Base-by-base conservation (phyloP, 2,888 invertebrate species). In the Anoplius nigerrimus region DNA sequence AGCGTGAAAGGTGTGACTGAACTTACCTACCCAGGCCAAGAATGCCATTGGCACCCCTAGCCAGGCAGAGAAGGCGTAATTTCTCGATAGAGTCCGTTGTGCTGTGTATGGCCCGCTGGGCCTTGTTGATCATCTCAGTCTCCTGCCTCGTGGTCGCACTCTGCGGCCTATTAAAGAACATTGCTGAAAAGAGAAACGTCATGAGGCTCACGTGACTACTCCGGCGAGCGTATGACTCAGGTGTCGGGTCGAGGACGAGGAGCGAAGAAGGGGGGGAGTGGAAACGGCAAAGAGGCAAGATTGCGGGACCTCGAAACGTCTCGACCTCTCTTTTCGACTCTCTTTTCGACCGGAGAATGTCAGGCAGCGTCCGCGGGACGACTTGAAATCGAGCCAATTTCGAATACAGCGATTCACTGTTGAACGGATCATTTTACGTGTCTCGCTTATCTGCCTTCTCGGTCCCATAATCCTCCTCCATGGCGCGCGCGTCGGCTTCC, bases 11-110 rank as follows among this genome's bases (percentile, higher is more conserved):
- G 11, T 5, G 45, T 56, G 45, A 16, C 2, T 34, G 16, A 11
- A 85, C 89, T 90, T 88, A 96, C 95, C 96, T 94, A 82, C 95
- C 95, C 55, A 98, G 90, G 0, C 95, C 95, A 82, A 98, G 91
- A 85, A 98, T 97, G 62, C 98, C 98, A 24, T 92, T 92, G 27
- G 97, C 94, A 20, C 98, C 98, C 69, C 97, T 91, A 0, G 94
- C 91, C 61, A 98, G 91, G 88, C 98, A 97, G 74, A 95, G 90
- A 75, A 96, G 90, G 57, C 98, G 92, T 75, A 98, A 89, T 86
- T 94, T 94, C 89, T 98, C 95, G 66, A 97, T 89, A 0, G 96
- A 94, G 88, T 97, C 96, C 68, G 92, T 94, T 20, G 94, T 90
- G 59, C 90, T 89, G 67, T 91, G 89, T 61, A 95, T 89, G 56